Percentiles rank a stretch among this genome's conserved stretches.
phyloP scores from a whole-genome alignment of 2,888 invertebrate genomes.

The Brachypterus glaber region DNA sequence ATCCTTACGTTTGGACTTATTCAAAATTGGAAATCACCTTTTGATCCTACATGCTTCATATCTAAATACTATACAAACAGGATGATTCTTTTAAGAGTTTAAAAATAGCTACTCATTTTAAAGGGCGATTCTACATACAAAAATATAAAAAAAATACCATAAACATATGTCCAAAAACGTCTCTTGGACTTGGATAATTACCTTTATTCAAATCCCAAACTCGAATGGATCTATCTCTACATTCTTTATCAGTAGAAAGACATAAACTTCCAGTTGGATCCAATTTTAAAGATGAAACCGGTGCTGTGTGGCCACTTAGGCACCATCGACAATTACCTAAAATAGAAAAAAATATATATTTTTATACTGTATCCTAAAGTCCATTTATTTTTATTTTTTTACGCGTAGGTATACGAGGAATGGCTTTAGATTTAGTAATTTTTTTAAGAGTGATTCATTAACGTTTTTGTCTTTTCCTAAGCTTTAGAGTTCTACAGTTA shows the following conservation, averaged over 20 bases:
- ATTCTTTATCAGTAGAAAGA: conserved; percentile 63
- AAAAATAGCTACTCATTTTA: neutral
- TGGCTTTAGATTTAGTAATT: no score
- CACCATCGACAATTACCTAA: conserved; percentile 69
- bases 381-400: no score
- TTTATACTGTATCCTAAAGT: neutral
- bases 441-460: no score
- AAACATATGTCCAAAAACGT: neutral
- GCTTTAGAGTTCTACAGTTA: no score
- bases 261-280: conserved; percentile 64
- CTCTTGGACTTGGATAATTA: conserved; percentile 29
- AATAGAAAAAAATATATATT: conserved; percentile 8
- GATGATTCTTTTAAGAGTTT: no score
- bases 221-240: conserved; percentile 64
- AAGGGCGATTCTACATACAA: neutral
- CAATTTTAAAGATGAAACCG: conserved; percentile 63
- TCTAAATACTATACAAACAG: no score
- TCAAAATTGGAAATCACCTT: no score
- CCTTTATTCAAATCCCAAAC: conserved; percentile 76
- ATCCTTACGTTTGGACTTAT: no score
- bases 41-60: no score
- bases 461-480: no score
- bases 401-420: no score
- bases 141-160: conserved; percentile 4
- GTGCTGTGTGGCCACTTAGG: conserved; percentile 68